Base-by-base conservation (phyloP, 2,888 invertebrate genomes). In the Leptopilina syphax region DNA sequence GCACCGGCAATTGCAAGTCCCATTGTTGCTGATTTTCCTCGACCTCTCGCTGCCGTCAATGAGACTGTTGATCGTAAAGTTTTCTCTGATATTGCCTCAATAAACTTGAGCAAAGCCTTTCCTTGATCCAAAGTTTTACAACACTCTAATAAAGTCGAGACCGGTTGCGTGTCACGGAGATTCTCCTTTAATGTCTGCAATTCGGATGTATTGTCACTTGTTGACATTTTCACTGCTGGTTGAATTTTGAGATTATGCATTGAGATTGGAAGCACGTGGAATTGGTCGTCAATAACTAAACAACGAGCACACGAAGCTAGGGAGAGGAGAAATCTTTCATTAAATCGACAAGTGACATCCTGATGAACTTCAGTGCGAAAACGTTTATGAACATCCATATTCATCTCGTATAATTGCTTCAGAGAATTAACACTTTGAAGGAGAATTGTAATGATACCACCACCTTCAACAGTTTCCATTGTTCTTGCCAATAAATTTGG, bases 331-430 rank as follows among this genome's bases (percentile, higher is more conserved):
- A 99, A 97, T 92, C 99, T 94, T 92, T 99, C 99, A 76, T 84
- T 84, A 50, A 84, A 84, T 80, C 84, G 80, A 57, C 82, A 79
- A 12, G 78, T 77, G 10, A 83, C 77, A 8, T 83, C 78, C 82
- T 96, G 95, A 90, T 99, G 97, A 0, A 98, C 96, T 93, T 99
- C 99, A 0, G 99, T 99, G 85, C 99, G 95, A 91, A 97, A 98
- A 86, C 97, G 94, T 84, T 97, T 95, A 93, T 99, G 99, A 1
- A 99, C 98, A 93, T 99, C 99, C 99, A 99, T 99, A 83, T 96
- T 96, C 94, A 99, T 96, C 0, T 99, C 97, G 91, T 97, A 99
- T 4, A 99, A 93, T 91, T 99, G 99, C 89, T 97, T 96, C 41
- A 99, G 93, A 0, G 99, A 99, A 79, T 95, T 94, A 89, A 99